Conservation (phyloP, 1,140 invertebrate genomes). For the Dreissena polymorpha region DNA sequence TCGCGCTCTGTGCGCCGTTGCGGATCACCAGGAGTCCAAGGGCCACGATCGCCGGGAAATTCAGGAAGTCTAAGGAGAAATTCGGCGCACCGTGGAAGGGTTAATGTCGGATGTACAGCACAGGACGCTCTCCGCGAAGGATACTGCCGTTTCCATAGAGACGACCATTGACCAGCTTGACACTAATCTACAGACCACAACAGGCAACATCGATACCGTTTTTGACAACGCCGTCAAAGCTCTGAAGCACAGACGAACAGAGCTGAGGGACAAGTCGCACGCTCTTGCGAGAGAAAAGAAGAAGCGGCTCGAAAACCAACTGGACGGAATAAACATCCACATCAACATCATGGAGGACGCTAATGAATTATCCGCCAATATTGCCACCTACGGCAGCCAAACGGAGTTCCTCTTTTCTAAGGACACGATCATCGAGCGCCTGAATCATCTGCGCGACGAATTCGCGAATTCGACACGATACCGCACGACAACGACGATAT, state of each 20-base stretch:
- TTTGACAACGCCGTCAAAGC: conserved; percentile 41
- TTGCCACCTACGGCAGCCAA: conserved; percentile 36
- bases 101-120: conserved; percentile 52
- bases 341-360: conserved; percentile 43
- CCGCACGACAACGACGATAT: conserved; percentile 52
- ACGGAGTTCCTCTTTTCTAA: conserved; percentile 41
- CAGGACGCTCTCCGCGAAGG: conserved; percentile 46
- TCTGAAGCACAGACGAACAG: conserved; percentile 24
- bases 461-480: conserved; percentile 47
- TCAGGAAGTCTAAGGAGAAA: conserved; percentile 48
- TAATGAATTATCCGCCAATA: conserved; percentile 36
- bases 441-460: conserved; percentile 46
- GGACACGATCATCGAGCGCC: conserved; percentile 30
- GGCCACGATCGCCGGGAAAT: conserved; percentile 48
- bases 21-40: conserved; percentile 47
- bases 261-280: conserved; percentile 41
- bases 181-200: no score
- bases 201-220: conserved; percentile 27
- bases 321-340: conserved; percentile 41
- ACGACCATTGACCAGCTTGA: conserved; percentile 33
- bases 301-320: conserved; percentile 41
- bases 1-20: conserved; percentile 44
- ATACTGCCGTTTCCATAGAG: conserved; percentile 38
- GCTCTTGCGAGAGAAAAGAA: conserved; percentile 32
- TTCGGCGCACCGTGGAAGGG: conserved; percentile 32